Evolutionary conservation across 2,113 vertebrate species (phyloP).

Genomic region (Gymnobelideus leadbeateri): DNA sequence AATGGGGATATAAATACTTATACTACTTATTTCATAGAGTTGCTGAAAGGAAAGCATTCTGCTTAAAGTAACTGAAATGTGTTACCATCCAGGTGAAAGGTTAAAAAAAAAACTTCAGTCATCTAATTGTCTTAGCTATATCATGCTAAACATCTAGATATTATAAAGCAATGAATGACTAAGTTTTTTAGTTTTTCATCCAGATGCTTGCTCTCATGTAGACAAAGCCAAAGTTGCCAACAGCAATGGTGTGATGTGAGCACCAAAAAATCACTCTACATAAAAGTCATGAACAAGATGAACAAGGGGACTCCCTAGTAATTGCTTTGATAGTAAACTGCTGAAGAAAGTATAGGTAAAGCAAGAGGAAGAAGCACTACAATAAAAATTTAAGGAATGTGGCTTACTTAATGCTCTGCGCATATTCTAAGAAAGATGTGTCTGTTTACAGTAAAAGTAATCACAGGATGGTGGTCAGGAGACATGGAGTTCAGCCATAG

Average conservation of each 20-base stretch:
- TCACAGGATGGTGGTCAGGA: not conserved
- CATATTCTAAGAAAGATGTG: not conserved
- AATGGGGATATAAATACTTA: not conserved
- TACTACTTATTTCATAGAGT: not conserved
- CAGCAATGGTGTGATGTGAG: not conserved
- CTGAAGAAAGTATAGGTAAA: slow-evolving; percentile 24
- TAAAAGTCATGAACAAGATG: slow-evolving; percentile 22
- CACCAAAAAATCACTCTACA: slow-evolving; percentile 17
- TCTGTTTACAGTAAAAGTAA: slow-evolving; percentile 8
- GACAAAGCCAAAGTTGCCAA: slow-evolving; percentile 22
- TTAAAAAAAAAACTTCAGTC: slow-evolving; percentile 18
- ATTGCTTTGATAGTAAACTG: not conserved
- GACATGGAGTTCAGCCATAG: slow-evolving; percentile 17
- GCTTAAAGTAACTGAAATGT: not conserved
- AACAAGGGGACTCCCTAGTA: slow-evolving; percentile 47
- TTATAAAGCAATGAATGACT: slow-evolving; percentile 46
- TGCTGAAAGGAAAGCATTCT: not conserved
- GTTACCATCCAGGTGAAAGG: not conserved
- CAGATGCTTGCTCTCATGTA: slow-evolving; percentile 34
- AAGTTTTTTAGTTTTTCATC: slow-evolving; percentile 43
- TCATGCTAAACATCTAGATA: slow-evolving; percentile 24
- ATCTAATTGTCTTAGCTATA: slow-evolving; percentile 53
- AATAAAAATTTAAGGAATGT: slow-evolving; percentile 32
- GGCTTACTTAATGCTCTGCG: not conserved
- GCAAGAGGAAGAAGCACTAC: slow-evolving; percentile 12